Conservation (phyloP, 2,797 vertebrate species). For the Ceryle rudis region DNA sequence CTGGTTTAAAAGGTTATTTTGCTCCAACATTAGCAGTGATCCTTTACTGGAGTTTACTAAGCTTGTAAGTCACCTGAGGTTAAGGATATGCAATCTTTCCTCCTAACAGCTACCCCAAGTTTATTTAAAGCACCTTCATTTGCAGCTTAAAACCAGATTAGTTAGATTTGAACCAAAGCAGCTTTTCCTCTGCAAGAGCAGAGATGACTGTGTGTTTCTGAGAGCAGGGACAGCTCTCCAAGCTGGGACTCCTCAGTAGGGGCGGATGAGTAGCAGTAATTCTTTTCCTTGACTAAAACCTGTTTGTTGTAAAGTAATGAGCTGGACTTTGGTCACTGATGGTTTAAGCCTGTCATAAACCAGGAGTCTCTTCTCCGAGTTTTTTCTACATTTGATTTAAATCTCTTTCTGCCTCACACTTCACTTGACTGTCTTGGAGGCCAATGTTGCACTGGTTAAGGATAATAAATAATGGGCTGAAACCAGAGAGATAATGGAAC, state of each 20-base stretch:
- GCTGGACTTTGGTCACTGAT: neutral
- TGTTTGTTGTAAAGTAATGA: neutral
- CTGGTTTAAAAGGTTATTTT: neutral
- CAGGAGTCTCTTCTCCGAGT: neutral
- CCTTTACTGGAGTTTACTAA: neutral
- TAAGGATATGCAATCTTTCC: neutral
- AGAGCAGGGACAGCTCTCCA: neutral
- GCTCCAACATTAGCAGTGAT: neutral
- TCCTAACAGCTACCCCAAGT: neutral
- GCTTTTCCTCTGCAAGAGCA: neutral
- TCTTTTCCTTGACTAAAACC: neutral
- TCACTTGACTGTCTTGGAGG: neutral
- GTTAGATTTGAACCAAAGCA: neutral
- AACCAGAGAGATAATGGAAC: neutral
- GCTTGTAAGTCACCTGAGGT: neutral
- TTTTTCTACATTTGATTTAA: neutral
- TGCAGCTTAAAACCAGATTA: neutral
- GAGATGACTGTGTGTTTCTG: neutral
- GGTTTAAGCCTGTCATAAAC: neutral
- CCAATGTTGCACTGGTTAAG: neutral
- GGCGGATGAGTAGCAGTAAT: neutral
- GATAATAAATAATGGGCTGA: neutral
- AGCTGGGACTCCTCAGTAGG: neutral
- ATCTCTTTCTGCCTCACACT: neutral
- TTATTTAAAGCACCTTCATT: neutral